Conservation (phyloP, 2,888 invertebrate genomes). For the Molanna angustata region DNA sequence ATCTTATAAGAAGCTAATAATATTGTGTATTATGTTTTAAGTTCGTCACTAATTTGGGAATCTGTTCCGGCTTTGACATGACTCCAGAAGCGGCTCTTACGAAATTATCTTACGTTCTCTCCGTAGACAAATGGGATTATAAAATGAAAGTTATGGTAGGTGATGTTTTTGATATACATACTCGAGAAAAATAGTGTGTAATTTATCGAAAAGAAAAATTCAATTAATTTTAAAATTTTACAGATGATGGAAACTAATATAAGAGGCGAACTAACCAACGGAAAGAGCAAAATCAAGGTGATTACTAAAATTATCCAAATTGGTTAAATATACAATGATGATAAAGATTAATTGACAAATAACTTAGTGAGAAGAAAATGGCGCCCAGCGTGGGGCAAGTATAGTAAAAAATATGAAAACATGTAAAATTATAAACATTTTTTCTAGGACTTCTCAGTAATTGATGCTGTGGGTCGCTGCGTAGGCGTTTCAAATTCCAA, state of each 20-base stretch:
- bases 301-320: too few species aligned
- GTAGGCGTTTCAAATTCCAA: slow-evolving; percentile 53
- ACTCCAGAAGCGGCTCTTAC: slow-evolving; percentile 92
- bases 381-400: too few species aligned
- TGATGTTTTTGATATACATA: too few species aligned
- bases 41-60: slow-evolving; percentile 65
- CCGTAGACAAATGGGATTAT: slow-evolving; percentile 67
- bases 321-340: too few species aligned
- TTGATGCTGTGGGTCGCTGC: slow-evolving; percentile 55
- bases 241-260: slow-evolving; percentile 77
- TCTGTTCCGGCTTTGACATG: slow-evolving; percentile 82
- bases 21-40: slow-evolving; percentile 36
- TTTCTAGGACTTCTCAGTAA: slow-evolving; percentile 49
- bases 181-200: too few species aligned
- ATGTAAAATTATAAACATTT: neutral
- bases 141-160: slow-evolving; percentile 63
- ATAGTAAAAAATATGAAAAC: neutral
- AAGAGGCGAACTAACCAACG: slow-evolving; percentile 74
- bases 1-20: too few species aligned
- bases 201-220: too few species aligned
- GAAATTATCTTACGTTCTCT: slow-evolving; percentile 86
- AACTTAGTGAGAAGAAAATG: neutral
- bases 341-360: too few species aligned
- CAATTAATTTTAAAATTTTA: too few species aligned
- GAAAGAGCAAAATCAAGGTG: slow-evolving; percentile 16